These are phyloP conservation scores for Melierax canorus DNA, from an alignment of 2,113 vertebrate genomes.

Conservation along the genomic window DNA sequence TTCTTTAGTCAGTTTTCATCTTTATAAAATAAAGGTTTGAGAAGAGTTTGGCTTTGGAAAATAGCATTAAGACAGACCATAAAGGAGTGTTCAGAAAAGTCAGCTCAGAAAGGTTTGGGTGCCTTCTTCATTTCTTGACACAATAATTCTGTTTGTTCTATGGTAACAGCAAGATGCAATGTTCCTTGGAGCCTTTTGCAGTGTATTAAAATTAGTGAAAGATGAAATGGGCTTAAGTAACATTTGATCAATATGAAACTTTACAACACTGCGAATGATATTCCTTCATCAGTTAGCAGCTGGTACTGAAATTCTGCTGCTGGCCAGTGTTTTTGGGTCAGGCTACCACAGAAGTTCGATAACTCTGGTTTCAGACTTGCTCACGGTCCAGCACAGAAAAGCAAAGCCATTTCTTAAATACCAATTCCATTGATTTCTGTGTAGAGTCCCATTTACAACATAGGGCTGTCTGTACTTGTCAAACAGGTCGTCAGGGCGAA, in stretches of 20 bases:
- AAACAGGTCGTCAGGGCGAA: background rate
- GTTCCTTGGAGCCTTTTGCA: background rate
- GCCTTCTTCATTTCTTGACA: background rate
- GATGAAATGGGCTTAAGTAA: background rate
- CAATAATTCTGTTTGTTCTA: background rate
- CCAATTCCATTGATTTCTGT: background rate
- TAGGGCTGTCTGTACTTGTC: fast-evolving
- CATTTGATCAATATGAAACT: background rate
- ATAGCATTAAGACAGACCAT: background rate
- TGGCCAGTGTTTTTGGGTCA: background rate
- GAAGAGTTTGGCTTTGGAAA: background rate
- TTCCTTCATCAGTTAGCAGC: background rate
- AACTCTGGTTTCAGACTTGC: background rate
- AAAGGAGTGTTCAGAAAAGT: background rate
- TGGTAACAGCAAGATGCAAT: background rate
- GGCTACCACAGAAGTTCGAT: background rate
- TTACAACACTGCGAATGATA: background rate
- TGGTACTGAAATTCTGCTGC: background rate
- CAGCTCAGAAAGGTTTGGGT: background rate
- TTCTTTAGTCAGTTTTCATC: background rate
- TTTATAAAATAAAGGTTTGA: background rate
- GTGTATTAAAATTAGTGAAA: background rate
- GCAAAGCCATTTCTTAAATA: background rate
- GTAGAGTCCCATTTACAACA: background rate
- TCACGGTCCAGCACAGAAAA: background rate